A percentile compares a stretch with the other conserved stretches of the same genome.
phyloP scores from a whole-genome alignment of 1,140 invertebrate species.

The Araneus ventricosus region DNA sequence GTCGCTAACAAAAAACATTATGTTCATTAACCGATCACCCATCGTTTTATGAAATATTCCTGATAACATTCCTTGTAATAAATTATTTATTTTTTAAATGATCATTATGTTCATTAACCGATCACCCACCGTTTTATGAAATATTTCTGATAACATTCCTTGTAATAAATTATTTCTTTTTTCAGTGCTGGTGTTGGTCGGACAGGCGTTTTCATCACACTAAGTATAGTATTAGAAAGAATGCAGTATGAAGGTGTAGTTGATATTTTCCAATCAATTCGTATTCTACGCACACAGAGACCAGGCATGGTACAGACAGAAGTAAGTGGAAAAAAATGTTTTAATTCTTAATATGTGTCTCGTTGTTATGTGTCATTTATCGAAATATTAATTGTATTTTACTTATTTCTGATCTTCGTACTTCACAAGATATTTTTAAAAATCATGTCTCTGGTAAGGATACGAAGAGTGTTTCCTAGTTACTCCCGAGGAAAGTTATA shows the following conservation, averaged over 20 bases:
- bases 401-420: too few species aligned
- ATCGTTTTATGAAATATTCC: neutral
- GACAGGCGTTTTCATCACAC: constrained; percentile 98
- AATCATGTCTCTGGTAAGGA: too few species aligned
- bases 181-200: constrained; percentile 94
- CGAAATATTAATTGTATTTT: too few species aligned
- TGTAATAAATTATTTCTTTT: neutral
- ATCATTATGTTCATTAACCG: too few species aligned
- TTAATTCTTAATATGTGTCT: too few species aligned
- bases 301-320: constrained; percentile 99
- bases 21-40: too few species aligned
- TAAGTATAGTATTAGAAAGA: constrained; percentile 98
- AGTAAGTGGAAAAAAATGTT: constrained; percentile 82
- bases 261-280: constrained; percentile 99
- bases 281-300: constrained; percentile 97
- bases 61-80: neutral
- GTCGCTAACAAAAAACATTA: too few species aligned
- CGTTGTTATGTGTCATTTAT: too few species aligned
- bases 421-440: too few species aligned
- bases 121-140: neutral
- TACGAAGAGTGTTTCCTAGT: too few species aligned
- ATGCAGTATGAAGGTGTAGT: constrained; percentile 99
- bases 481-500: too few species aligned
- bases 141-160: neutral
- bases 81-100: constrained; percentile 82